Base-by-base conservation (phyloP, 2,113 vertebrate genomes). In the Psittacula cyanocephala region DNA sequence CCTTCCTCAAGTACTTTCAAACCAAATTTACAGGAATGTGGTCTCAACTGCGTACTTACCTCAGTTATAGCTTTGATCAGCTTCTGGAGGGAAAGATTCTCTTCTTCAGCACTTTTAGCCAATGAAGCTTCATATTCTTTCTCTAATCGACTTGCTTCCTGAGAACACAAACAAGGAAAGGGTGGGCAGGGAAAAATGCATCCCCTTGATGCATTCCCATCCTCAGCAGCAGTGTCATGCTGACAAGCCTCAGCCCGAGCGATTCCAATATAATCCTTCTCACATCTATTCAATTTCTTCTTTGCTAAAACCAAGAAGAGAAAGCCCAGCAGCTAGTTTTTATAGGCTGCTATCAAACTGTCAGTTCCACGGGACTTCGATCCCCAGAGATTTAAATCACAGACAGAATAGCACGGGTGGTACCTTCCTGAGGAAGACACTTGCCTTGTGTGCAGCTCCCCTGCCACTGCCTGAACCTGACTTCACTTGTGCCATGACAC, bases 1-100 rank as follows among this genome's bases (percentile, higher is more conserved):
- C 43, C 35, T 68, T 83, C n/a, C 43, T 74, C 44, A 67, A 47
- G 27, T 41, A 75, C 29, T 57, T 91, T 20, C 39, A 62, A 46
- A 81, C 25, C 27, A 71, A 44, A 69, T 80, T 37, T 29, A 75
- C 10, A 63, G 22, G 4, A 11, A 60, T 16, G 31, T 5, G 11
- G 41, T 50, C 52, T 29, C 49, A 63, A n/a, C 20, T 67, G 37
- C 25, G 5, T 50, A 94, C 91, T 84, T 86, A 97, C 98, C 95
- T 98, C 97, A 31, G 95, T 97, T 96, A 98, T 97, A 52, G 89
- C 96, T 96, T 96, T 97, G 52, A 98, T 96, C 84, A 97, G 70
- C 60, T 96, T 97, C 55, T 97, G 97, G 71, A 98, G 95, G 59
- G 95, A 97, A 89, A 97, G 28, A 86, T 95, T 98, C 72, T 98